Base-by-base conservation (phyloP, 1,140 invertebrate genomes). In the Zeugodacus cucurbitae region DNA sequence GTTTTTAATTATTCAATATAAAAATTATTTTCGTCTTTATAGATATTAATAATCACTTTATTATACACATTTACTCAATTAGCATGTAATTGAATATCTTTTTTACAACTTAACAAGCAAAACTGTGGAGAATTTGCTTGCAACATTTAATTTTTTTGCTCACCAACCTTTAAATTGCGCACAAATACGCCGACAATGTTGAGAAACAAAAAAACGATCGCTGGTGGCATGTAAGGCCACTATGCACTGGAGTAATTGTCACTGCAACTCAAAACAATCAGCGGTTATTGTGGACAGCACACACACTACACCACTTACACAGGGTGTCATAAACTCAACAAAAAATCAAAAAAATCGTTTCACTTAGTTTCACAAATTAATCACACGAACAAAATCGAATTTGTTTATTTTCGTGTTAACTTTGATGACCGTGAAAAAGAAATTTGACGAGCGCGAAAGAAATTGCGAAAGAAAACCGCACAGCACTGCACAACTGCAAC, bases 111-210 rank as follows among this genome's bases (percentile, higher is more conserved):
- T 17, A 6, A 14, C 5, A 22, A 41, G 34, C 34, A 37, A 41
- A 37, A n/a, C 1, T 74, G 34, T 7, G 10, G 1, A 32, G 29
- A 67, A 67, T 29, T 17, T 32, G 26, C 14, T 29, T 67, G 62
- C 26, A 48, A 54, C 20, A 17, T 26, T 11, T 1, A 37, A 70
- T 17, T 41, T 3, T 29, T 22, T 54, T 82, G 17, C 5, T n/a
- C 37, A 82, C 74, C 41, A 44, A 82, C 74, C 74, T 82, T 82
- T 48, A 17, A 82, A 48, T 82, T 54, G 41, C 74, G 44, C 34
- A 41, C 37, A 82, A 74, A 17, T 3, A 29, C 74, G 74, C 41
- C n/a, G 41, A 48, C 74, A n/a, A 48, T n/a, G 37, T 26, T 29
- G 41, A n/a, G n/a, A n/a, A n/a, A n/a, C n/a, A n/a, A 82, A 29